phyloP scores from a whole-genome alignment of 2,888 invertebrate genomes.

The Caenorhabditis auriculariae region DNA sequence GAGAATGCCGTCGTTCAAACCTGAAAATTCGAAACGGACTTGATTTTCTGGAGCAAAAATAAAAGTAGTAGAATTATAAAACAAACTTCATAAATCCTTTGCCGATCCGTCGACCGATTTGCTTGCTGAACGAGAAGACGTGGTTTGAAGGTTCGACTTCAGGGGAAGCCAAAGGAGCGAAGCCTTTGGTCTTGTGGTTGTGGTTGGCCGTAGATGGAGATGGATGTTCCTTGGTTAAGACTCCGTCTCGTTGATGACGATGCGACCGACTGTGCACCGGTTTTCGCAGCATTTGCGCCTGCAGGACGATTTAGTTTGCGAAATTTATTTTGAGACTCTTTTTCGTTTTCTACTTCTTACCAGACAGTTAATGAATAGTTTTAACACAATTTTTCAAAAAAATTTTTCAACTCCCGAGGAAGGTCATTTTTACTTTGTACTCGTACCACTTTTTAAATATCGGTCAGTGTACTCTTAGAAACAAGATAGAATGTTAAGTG shows the following conservation, averaged over 20 bases:
- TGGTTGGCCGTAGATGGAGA: too few species aligned
- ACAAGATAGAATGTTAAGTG: too few species aligned
- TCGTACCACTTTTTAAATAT: too few species aligned
- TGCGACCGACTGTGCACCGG: slow-evolving; percentile 24
- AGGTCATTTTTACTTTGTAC: too few species aligned
- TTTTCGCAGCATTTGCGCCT: slow-evolving; percentile 40
- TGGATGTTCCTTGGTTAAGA: slow-evolving; percentile 10
- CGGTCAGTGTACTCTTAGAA: too few species aligned
- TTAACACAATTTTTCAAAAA: too few species aligned
- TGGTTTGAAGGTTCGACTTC: not conserved
- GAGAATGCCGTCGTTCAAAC: slow-evolving; percentile 24
- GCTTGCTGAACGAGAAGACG: slow-evolving; percentile 1
- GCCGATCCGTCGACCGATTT: slow-evolving; percentile 1
- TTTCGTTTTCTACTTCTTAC: slow-evolving; percentile 6
- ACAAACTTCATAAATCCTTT: slow-evolving; percentile 3
- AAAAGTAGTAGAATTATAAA: too few species aligned
- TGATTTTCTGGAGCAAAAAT: too few species aligned
- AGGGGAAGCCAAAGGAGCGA: slow-evolving; percentile 3
- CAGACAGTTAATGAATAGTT: slow-evolving; percentile 4
- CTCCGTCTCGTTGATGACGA: slow-evolving; percentile 9
- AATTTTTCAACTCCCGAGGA: too few species aligned
- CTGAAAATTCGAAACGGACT: not conserved
- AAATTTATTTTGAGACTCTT: too few species aligned
- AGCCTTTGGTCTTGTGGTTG: slow-evolving; percentile 1
- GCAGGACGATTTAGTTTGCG: slow-evolving; percentile 7